phyloP scores from a whole-genome alignment of 2,113 vertebrate genomes.

The Oxyruncus cristatus region DNA sequence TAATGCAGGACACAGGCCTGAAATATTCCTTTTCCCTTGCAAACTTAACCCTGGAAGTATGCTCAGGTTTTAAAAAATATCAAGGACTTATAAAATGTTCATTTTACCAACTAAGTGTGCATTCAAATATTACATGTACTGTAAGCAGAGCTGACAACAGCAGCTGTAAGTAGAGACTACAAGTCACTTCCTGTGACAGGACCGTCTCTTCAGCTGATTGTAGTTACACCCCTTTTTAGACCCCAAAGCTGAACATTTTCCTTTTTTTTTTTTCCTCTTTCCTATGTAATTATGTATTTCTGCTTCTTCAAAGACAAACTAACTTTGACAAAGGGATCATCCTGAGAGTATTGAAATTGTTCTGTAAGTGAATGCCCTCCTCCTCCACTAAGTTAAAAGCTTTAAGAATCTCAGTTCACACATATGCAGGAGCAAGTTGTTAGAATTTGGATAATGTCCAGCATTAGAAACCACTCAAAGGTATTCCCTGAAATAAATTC shows the following conservation, averaged over 20 bases:
- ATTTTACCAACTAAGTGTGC: not conserved
- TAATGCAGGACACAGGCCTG: not conserved
- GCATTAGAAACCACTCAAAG: not conserved
- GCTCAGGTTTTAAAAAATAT: not conserved
- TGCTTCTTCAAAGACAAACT: not conserved
- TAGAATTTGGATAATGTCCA: not conserved
- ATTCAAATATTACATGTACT: not conserved
- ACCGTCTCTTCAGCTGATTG: not conserved
- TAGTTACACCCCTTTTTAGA: not conserved
- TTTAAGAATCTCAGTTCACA: not conserved
- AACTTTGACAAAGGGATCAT: not conserved
- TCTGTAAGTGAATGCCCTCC: not conserved
- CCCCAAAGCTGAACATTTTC: not conserved
- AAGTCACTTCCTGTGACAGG: not conserved
- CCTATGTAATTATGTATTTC: not conserved
- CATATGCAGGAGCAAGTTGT: rapidly evolving
- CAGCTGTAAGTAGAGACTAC: not conserved
- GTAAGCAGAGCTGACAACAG: not conserved
- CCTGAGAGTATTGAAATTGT: not conserved
- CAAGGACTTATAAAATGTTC: not conserved
- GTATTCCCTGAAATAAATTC: not conserved
- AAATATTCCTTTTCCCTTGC: not conserved
- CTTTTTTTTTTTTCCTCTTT: not conserved
- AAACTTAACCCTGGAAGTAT: not conserved
- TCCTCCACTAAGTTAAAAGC: not conserved